These are phyloP conservation scores for Tinea semifulvella DNA, from an alignment of 2,888 invertebrate species.

Conservation along the genomic window DNA sequence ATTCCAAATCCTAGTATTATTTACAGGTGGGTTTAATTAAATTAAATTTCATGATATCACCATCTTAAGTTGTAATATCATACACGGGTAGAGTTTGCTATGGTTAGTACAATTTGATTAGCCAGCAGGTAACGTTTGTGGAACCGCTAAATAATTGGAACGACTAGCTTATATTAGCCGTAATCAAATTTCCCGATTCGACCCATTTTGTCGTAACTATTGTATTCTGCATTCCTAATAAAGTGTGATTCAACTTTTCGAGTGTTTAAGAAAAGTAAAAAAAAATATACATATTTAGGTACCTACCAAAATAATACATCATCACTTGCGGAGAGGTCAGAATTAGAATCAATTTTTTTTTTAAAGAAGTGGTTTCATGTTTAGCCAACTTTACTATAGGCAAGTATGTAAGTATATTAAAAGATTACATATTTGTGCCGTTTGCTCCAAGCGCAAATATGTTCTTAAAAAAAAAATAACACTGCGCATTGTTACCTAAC, in stretches of 20 bases:
- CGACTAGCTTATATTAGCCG: constrained; percentile 9
- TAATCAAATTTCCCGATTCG: constrained; percentile 14
- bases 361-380: too few species aligned
- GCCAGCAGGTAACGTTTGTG: constrained; percentile 12
- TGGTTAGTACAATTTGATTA: constrained; percentile 12
- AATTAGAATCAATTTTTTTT: too few species aligned
- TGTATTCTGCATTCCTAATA: background rate
- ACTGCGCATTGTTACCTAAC: constrained; percentile 9
- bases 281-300: too few species aligned
- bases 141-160: constrained; percentile 13
- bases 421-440: too few species aligned
- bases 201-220: constrained; percentile 12
- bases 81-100: background rate
- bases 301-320: too few species aligned
- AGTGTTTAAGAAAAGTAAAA: constrained; percentile 13
- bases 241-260: too few species aligned
- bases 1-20: background rate
- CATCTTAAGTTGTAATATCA: background rate
- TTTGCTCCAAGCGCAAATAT: too few species aligned
- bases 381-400: too few species aligned
- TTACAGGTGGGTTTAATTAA: too few species aligned
- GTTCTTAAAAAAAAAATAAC: too few species aligned
- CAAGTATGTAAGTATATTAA: too few species aligned
- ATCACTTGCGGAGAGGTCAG: too few species aligned
- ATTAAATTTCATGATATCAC: background rate